Evolutionary conservation across 2,888 invertebrate species (phyloP).

Genomic region (Rotaria macrura): DNA sequence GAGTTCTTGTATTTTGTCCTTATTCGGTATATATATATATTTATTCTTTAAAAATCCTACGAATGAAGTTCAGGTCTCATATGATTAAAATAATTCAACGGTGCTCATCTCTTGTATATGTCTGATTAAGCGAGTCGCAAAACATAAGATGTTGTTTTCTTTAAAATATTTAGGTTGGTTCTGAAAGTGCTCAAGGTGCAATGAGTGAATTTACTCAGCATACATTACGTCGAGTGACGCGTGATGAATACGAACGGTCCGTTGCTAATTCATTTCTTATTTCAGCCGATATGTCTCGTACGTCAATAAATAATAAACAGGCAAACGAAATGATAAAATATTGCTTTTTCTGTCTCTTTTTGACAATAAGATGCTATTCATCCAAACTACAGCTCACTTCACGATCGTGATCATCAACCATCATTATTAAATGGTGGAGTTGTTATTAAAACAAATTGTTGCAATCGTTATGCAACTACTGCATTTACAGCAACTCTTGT

Average conservation of each 20-base stretch:
- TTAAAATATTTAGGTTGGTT: constrained; percentile 48
- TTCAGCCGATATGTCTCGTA: constrained; percentile 49
- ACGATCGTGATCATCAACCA: constrained; percentile 48
- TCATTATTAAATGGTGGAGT: constrained; percentile 36
- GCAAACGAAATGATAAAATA: too few species aligned
- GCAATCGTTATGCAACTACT: constrained; percentile 54
- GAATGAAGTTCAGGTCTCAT: too few species aligned
- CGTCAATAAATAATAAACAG: background rate
- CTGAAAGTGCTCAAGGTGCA: constrained; percentile 52
- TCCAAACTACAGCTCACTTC: constrained; percentile 52
- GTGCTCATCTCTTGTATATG: too few species aligned
- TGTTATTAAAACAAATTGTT: constrained; percentile 49
- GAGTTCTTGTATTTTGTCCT: too few species aligned
- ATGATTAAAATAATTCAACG: too few species aligned
- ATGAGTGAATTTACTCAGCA: constrained; percentile 50
- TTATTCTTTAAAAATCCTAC: too few species aligned
- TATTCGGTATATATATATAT: too few species aligned
- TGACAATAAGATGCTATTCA: constrained; percentile 44
- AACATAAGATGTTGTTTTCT: too few species aligned
- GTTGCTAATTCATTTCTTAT: constrained; percentile 51
- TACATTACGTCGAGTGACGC: constrained; percentile 48
- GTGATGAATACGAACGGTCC: constrained; percentile 46
- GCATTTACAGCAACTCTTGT: constrained; percentile 51
- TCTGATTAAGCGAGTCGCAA: too few species aligned
- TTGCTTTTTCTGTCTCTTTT: background rate